Percentiles rank a stretch among this genome's conserved stretches.
Conservation (phyloP, 1,140 invertebrate genomes). For the Drosophila azteca region DNA sequence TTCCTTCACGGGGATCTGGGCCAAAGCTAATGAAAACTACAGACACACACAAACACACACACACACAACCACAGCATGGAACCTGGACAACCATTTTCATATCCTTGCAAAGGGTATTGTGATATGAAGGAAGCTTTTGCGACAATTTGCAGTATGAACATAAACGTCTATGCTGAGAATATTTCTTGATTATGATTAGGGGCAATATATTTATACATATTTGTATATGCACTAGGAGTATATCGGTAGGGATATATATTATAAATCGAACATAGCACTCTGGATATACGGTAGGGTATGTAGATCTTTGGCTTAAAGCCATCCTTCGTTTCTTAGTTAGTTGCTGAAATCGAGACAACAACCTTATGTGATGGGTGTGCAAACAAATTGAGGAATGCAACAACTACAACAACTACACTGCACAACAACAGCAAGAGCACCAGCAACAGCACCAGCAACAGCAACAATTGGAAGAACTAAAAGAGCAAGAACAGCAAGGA, state of each 20-base stretch:
- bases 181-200: no score
- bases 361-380: constrained; percentile 61
- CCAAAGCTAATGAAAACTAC: constrained; percentile 38
- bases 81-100: neutral
- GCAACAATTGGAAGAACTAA: constrained; percentile 26
- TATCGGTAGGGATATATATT: no score
- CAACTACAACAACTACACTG: constrained; percentile 1
- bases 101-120: no score
- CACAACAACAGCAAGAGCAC: constrained; percentile 25
- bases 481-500: constrained; percentile 15
- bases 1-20: constrained; percentile 3
- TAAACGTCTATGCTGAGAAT: no score
- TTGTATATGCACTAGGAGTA: no score
- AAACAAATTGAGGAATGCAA: constrained; percentile 77
- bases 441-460: constrained; percentile 2
- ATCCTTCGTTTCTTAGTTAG: no score
- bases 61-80: neutral
- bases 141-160: no score
- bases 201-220: no score
- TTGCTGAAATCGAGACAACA: constrained; percentile 19
- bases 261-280: no score
- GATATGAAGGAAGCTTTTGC: no score
- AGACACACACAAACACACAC: constrained; percentile 2
- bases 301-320: no score
- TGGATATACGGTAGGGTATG: no score